These are phyloP conservation scores for Bombus fervidus DNA, from an alignment of 1,140 invertebrate species.

Conservation along the genomic window DNA sequence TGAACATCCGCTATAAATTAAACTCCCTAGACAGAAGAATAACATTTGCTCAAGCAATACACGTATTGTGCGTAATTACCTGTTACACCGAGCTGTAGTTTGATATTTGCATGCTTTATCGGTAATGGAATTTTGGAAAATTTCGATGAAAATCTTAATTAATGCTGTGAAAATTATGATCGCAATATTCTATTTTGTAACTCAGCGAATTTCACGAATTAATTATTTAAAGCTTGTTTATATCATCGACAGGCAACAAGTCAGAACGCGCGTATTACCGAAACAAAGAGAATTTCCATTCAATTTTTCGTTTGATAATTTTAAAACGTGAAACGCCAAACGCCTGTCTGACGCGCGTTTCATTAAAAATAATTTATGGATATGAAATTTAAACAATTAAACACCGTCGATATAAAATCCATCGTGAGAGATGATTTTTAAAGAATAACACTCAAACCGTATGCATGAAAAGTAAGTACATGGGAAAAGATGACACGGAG, in stretches of 20 bases:
- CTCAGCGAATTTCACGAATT: background rate
- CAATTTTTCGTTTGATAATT: background rate
- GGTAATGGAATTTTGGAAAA: background rate
- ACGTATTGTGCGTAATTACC: background rate
- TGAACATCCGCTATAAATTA: slow-evolving; percentile 10
- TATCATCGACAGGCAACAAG: background rate
- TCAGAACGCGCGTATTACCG: background rate
- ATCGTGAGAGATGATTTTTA: background rate
- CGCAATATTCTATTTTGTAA: background rate
- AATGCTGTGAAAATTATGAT: background rate
- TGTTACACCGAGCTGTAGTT: background rate
- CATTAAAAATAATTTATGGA: background rate
- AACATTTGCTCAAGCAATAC: slow-evolving; percentile 8
- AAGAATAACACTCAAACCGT: background rate
- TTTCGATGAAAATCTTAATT: background rate
- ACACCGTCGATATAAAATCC: background rate
- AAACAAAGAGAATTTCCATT: background rate
- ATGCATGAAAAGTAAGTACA: too few species aligned
- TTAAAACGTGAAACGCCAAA: background rate
- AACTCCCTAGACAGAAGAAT: background rate
- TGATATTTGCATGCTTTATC: background rate
- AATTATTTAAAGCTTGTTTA: background rate
- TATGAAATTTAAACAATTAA: background rate
- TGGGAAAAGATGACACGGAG: too few species aligned
- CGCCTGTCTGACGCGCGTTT: background rate